These are phyloP conservation scores for Eutolmus rufibarbis DNA, from an alignment of 2,888 invertebrate species.

Conservation along the genomic window DNA sequence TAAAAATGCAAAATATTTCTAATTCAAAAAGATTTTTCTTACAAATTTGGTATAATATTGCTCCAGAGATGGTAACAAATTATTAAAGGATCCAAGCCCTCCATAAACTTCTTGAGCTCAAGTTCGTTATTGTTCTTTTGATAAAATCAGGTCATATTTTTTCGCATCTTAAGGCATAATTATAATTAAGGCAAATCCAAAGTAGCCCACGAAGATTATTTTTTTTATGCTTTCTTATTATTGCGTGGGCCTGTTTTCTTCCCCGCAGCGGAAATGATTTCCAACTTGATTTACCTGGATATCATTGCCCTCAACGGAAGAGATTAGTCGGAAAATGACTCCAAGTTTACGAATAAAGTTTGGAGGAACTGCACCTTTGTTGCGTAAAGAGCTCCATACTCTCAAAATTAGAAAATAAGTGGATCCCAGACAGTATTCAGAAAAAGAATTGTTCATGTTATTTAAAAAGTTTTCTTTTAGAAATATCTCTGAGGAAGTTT, in stretches of 20 bases:
- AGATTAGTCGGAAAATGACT: neutral
- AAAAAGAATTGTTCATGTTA: neutral
- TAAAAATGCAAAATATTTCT: neutral
- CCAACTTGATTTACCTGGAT: neutral
- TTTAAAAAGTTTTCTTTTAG: neutral
- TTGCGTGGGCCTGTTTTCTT: neutral
- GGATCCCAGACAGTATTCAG: neutral
- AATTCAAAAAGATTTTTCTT: neutral
- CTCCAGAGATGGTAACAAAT: neutral
- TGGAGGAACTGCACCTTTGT: neutral
- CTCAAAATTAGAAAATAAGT: neutral
- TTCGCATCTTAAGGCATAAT: neutral
- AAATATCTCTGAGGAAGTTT: neutral
- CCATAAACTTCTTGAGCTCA: neutral
- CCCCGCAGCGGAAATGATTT: neutral
- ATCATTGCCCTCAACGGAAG: neutral
- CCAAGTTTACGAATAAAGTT: neutral
- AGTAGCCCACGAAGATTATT: neutral
- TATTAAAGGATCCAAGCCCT: neutral
- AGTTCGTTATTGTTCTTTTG: neutral
- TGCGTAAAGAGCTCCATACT: neutral
- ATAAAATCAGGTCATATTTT: neutral
- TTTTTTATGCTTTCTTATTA: neutral
- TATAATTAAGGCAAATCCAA: neutral
- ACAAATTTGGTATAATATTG: neutral